These are phyloP conservation scores for Myoxocephalus aenaeus DNA, from an alignment of 2,797 vertebrate genomes.

Conservation along the genomic window DNA sequence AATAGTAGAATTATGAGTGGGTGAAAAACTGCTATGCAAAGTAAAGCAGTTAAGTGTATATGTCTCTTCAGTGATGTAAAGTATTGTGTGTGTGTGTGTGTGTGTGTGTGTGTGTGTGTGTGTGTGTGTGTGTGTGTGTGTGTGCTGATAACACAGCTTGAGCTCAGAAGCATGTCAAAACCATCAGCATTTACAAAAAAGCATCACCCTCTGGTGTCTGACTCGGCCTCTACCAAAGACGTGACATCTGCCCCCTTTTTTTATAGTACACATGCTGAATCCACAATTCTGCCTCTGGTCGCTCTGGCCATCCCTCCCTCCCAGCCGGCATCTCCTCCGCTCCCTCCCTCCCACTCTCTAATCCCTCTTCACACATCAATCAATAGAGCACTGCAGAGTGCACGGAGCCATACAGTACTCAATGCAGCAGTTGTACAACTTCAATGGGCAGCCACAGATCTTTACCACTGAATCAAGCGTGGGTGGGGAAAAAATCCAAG, in stretches of 20 bases:
- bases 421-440: conserved; percentile 76
- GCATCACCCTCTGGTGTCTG: conserved; percentile 38
- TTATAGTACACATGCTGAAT: conserved; percentile 65
- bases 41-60: no score
- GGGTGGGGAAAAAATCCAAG: conserved; percentile 56
- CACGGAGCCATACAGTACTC: conserved; percentile 75
- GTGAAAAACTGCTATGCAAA: no score
- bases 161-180: conserved; percentile 33
- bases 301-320: conserved; percentile 24
- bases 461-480: conserved; percentile 76
- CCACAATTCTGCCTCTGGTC: conserved; percentile 57
- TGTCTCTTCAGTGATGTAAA: no score
- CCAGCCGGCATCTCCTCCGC: conserved; percentile 33
- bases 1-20: no score
- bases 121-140: no score
- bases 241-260: conserved; percentile 67
- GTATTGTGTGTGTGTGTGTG: no score
- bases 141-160: conserved; percentile 22
- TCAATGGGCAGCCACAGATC: conserved; percentile 77
- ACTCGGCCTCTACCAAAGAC: conserved; percentile 45
- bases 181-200: conserved; percentile 41
- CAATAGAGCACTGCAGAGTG: conserved; percentile 80
- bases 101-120: no score
- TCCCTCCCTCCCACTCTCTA: conserved; percentile 63
- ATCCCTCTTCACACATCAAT: conserved; percentile 82